Percentiles rank a stretch among this genome's conserved stretches.
Evolutionary conservation across 2,797 vertebrate species (phyloP).

Genomic region (Sternarchorhynchus goeldii): DNA sequence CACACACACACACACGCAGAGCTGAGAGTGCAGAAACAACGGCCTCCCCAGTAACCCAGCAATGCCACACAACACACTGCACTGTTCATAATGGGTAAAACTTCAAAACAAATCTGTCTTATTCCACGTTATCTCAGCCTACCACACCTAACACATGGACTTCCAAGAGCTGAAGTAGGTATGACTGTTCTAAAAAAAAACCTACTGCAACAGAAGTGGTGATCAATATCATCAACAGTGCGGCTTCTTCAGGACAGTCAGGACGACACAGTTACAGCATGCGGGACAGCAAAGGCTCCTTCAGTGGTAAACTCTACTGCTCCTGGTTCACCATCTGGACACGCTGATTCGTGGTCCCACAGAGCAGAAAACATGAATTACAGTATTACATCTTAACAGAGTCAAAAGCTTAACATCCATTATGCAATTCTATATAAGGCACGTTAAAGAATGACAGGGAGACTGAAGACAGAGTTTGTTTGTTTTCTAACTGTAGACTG

Average conservation of each 20-base stretch:
- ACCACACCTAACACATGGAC: too few relatives aligned
- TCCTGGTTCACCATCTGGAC: not conserved
- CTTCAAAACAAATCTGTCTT: not conserved
- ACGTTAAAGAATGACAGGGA: not conserved
- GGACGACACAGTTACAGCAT: not conserved
- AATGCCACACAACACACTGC: not conserved
- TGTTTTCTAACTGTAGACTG: not conserved
- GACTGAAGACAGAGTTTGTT: not conserved
- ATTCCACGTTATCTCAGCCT: too few relatives aligned
- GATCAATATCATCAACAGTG: not conserved
- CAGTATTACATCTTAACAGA: constrained; percentile 5
- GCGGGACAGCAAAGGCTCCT: constrained; percentile 23
- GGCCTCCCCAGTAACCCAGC: not conserved
- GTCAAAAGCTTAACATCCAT: constrained; percentile 5
- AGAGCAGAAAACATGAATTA: constrained; percentile 26
- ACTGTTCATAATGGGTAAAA: not conserved
- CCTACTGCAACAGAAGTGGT: not conserved
- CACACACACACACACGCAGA: not conserved
- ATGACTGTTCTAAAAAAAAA: too few relatives aligned
- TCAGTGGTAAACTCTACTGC: constrained; percentile 6
- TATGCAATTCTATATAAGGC: not conserved
- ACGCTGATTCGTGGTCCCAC: constrained; percentile 1
- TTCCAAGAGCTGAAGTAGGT: too few relatives aligned
- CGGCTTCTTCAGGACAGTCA: not conserved
- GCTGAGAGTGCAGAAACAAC: not conserved